These are phyloP conservation scores for Ahaetulla prasina DNA, from an alignment of 2,113 vertebrate genomes.

Conservation along the genomic window DNA sequence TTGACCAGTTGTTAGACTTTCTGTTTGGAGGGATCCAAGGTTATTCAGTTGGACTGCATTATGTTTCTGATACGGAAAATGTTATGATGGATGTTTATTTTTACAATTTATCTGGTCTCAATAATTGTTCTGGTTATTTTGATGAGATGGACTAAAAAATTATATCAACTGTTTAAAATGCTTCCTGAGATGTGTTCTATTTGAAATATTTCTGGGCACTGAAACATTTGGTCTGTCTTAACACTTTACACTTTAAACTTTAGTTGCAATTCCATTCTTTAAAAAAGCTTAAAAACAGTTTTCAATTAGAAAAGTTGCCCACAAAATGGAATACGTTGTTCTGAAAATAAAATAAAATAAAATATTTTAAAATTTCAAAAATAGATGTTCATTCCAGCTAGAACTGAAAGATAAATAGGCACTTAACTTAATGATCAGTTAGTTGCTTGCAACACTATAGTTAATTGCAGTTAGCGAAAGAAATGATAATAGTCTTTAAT, in stretches of 20 bases:
- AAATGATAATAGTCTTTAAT: constrained; percentile 25
- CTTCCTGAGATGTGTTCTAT: not conserved
- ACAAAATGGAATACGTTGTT: not conserved
- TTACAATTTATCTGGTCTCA: not conserved
- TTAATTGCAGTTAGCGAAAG: constrained; percentile 19
- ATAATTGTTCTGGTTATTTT: not conserved
- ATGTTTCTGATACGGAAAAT: not conserved
- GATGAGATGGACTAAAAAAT: not conserved
- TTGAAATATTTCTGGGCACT: not conserved
- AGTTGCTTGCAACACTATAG: constrained; percentile 23
- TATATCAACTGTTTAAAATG: not conserved
- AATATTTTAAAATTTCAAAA: constrained; percentile 21
- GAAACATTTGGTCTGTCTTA: not conserved
- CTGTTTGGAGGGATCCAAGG: not conserved
- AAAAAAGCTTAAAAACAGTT: not conserved
- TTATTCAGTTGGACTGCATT: not conserved
- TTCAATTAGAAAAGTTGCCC: constrained; percentile 13
- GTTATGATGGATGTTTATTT: not conserved
- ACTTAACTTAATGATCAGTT: constrained; percentile 34
- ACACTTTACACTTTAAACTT: no score
- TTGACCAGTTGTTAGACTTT: not conserved
- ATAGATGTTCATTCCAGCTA: constrained; percentile 17
- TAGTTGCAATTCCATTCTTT: not conserved
- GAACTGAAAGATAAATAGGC: constrained; percentile 37
- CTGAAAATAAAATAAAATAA: not conserved